Evolutionary conservation across 2,797 vertebrate species (phyloP).

Genomic region (Champsocephalus esox): DNA sequence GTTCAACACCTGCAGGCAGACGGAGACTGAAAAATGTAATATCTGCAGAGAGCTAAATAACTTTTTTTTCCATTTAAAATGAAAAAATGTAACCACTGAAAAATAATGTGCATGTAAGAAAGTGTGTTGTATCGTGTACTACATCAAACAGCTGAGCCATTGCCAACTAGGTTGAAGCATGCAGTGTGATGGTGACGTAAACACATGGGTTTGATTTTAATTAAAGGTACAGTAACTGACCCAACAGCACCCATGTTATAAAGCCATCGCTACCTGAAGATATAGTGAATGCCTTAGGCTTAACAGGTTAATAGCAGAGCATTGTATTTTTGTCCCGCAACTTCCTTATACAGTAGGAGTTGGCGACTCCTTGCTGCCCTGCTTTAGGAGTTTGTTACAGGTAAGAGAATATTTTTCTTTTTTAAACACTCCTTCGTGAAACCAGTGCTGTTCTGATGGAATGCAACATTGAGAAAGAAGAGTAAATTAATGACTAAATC

Average conservation of each 20-base stretch:
- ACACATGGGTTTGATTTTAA: not conserved
- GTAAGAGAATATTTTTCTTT: not conserved
- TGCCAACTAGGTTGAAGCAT: not conserved
- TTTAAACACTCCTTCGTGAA: not conserved
- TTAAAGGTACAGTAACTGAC: conserved; percentile 23
- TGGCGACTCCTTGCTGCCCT: not conserved
- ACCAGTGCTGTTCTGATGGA: not conserved
- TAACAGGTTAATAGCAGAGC: conserved; percentile 2
- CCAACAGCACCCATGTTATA: not conserved
- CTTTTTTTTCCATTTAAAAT: too few relatives aligned
- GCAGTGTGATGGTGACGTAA: not conserved
- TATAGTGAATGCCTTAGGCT: not conserved
- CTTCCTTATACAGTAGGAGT: not conserved
- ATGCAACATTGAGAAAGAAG: not conserved
- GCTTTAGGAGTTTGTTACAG: not conserved
- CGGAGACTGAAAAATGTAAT: too few relatives aligned
- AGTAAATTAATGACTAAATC: not conserved
- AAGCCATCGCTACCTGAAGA: not conserved
- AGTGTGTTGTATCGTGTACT: not conserved
- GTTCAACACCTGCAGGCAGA: too few relatives aligned
- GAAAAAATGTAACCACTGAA: too few relatives aligned
- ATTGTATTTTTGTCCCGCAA: not conserved
- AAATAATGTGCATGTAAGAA: too few relatives aligned
- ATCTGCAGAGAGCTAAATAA: too few relatives aligned
- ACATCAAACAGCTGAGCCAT: not conserved